These are phyloP conservation scores for Semicossyphus pulcher DNA, from an alignment of 2,113 vertebrate genomes.

Conservation along the genomic window DNA sequence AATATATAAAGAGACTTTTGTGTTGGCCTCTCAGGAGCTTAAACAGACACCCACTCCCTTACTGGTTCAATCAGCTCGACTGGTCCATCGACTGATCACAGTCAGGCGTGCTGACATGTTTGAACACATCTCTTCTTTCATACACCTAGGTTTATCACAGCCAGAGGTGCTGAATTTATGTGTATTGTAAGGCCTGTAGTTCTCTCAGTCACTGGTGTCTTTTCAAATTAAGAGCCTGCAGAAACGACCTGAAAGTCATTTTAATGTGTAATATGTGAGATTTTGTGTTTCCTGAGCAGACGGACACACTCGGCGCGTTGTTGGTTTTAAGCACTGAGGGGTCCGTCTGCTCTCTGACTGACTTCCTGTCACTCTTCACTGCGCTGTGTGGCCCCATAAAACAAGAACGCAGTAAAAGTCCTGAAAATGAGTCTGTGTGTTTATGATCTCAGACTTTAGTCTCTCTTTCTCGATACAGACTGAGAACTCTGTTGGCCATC, in stretches of 20 bases:
- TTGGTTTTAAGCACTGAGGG: background rate
- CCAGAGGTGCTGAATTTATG: no score
- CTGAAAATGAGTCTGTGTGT: background rate
- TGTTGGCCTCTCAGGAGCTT: background rate
- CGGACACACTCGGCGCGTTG: background rate
- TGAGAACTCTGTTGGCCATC: no score
- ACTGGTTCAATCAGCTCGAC: constrained; percentile 22
- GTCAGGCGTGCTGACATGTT: background rate
- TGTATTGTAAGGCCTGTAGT: no score
- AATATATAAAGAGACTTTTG: constrained; percentile 31
- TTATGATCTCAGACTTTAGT: constrained; percentile 7
- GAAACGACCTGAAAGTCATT: background rate
- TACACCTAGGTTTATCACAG: background rate
- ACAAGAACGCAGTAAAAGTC: constrained; percentile 6
- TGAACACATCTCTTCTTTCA: background rate
- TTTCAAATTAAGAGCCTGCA: constrained; percentile 1
- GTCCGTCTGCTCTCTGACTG: background rate
- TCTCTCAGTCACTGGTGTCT: no score
- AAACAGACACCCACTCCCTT: constrained; percentile 14
- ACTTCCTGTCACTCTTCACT: constrained; percentile 5
- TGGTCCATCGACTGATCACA: constrained; percentile 23
- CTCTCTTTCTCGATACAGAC: no score
- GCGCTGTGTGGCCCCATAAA: constrained; percentile 20
- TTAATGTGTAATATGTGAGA: background rate
- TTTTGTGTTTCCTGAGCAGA: constrained; percentile 8